A percentile compares a stretch with the other conserved stretches of the same genome.
phyloP scores from a whole-genome alignment of 2,113 vertebrate species.

The Montifringilla adamsi region DNA sequence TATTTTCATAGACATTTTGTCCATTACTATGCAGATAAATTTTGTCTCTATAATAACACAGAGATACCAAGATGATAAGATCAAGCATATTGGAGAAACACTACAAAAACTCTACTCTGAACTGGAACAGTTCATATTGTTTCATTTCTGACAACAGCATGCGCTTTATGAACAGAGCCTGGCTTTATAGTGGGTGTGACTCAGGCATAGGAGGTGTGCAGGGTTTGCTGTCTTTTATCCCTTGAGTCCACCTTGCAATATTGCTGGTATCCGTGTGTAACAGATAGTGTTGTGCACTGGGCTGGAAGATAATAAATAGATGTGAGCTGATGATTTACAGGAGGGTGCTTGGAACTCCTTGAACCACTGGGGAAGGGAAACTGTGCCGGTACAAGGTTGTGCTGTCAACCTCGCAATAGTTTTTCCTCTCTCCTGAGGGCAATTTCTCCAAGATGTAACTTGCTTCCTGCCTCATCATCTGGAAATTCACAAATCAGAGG shows the following conservation, averaged over 20 bases:
- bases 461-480: slow-evolving; percentile 68
- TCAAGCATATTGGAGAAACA: background rate
- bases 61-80: background rate
- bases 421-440: slow-evolving; percentile 66
- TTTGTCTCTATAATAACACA: background rate
- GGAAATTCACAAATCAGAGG: slow-evolving; percentile 72
- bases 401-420: slow-evolving; percentile 69
- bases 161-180: slow-evolving; percentile 32
- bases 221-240: slow-evolving; percentile 64
- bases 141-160: slow-evolving; percentile 16
- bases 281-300: slow-evolving; percentile 77
- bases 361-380: slow-evolving; percentile 69
- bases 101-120: background rate
- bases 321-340: slow-evolving; percentile 77
- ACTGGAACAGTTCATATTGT: slow-evolving; percentile 1
- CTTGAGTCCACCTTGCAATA: slow-evolving; percentile 71
- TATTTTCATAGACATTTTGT: background rate
- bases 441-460: slow-evolving; percentile 66
- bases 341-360: slow-evolving; percentile 75
- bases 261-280: slow-evolving; percentile 76
- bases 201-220: slow-evolving; percentile 52
- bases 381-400: slow-evolving; percentile 45
- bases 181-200: slow-evolving; percentile 37
- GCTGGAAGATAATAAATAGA: slow-evolving; percentile 80
- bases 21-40: slow-evolving; percentile 18